Conservation (phyloP, 2,888 invertebrate species). For the Alloplasta piceator region DNA sequence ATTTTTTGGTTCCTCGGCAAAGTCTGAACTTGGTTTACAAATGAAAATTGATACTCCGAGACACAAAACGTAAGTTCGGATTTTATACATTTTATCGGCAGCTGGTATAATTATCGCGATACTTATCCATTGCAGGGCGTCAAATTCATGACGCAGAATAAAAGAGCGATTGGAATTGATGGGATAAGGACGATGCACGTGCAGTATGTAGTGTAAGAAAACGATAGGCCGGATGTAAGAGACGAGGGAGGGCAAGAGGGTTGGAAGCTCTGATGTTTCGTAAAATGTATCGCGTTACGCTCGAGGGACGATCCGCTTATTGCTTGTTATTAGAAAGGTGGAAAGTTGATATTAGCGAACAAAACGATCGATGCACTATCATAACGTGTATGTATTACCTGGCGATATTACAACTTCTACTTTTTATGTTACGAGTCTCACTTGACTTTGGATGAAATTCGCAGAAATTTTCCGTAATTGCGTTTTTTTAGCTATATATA, state of each 20-base stretch:
- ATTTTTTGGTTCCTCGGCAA: too few relatives aligned
- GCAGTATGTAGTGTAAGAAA: constrained; percentile 41
- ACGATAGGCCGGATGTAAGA: constrained; percentile 62
- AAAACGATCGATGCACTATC: constrained; percentile 28
- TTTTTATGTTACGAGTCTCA: too few relatives aligned
- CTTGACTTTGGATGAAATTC: too few relatives aligned
- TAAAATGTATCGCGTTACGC: constrained; percentile 76
- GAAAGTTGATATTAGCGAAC: constrained; percentile 55
- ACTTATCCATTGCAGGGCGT: constrained; percentile 45
- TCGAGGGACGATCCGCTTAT: constrained; percentile 64
- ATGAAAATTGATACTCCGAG: constrained; percentile 29
- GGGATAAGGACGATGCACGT: constrained; percentile 6
- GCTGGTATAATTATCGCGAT: constrained; percentile 50
- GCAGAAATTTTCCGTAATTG: too few relatives aligned
- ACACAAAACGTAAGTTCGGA: background rate
- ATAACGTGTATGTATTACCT: too few relatives aligned
- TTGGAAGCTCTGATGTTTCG: constrained; percentile 68
- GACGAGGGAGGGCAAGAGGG: constrained; percentile 18
- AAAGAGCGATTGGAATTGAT: constrained; percentile 35
- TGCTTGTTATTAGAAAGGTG: constrained; percentile 69
- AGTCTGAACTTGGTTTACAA: background rate
- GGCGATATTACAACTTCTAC: too few relatives aligned
- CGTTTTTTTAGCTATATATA: too few relatives aligned
- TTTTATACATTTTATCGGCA: constrained; percentile 3
- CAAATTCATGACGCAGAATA: constrained; percentile 49